phyloP scores from a whole-genome alignment of 2,113 vertebrate genomes.

The Cryptoleucopteryx plumbea region DNA sequence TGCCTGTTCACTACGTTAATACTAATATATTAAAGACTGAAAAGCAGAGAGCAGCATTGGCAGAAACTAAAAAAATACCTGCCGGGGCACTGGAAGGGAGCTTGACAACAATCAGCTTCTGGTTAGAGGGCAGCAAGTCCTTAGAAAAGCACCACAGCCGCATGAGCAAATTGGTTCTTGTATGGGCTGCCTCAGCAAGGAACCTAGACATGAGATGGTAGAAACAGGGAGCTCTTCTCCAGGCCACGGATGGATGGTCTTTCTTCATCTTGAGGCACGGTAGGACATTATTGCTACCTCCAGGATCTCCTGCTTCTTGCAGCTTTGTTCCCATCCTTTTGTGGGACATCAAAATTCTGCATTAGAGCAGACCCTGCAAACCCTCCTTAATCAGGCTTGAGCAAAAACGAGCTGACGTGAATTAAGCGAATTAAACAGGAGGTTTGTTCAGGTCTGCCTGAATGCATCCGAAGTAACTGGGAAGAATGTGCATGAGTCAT shows the following conservation, averaged over 20 bases:
- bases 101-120: background rate
- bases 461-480: background rate
- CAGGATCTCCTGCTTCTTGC: background rate
- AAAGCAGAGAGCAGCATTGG: background rate
- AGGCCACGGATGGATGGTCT: background rate
- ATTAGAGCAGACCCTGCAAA: background rate
- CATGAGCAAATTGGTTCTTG: background rate
- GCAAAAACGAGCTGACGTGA: background rate
- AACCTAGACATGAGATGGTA: background rate
- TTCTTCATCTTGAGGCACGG: background rate
- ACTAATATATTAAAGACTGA: background rate
- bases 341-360: background rate
- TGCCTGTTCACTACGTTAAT: background rate
- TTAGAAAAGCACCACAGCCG: background rate
- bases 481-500: background rate
- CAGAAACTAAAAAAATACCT: background rate
- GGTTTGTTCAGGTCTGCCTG: background rate
- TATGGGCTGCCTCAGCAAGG: background rate
- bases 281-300: background rate
- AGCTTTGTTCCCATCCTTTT: background rate
- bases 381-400: background rate
- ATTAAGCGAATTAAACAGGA: background rate
- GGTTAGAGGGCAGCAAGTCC: background rate
- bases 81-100: background rate
- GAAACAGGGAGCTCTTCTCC: background rate